Conservation (phyloP, 1,140 invertebrate species). For the Papilio machaon region DNA sequence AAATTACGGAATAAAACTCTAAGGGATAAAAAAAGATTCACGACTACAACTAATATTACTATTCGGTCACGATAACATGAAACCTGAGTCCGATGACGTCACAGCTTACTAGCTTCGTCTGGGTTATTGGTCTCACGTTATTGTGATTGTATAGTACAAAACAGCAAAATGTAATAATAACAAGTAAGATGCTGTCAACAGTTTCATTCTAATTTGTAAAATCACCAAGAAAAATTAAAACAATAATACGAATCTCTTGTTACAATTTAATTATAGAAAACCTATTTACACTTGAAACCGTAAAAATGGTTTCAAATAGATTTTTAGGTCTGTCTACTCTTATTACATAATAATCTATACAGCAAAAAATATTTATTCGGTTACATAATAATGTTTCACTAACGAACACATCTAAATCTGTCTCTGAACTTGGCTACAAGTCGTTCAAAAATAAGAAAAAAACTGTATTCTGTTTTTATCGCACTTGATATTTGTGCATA, state of each 20-base stretch:
- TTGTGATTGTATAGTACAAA: neutral
- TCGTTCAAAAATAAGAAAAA: neutral
- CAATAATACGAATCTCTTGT: neutral
- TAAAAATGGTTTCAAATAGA: neutral
- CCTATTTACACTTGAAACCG: neutral
- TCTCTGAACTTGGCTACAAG: neutral
- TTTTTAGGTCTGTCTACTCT: neutral
- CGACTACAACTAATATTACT: conserved; percentile 10
- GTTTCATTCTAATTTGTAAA: neutral
- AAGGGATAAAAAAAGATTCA: neutral
- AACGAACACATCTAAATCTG: neutral
- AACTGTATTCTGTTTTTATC: neutral
- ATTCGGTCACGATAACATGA: neutral
- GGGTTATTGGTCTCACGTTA: neutral
- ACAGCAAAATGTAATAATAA: neutral
- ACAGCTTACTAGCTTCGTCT: neutral
- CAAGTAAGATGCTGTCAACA: neutral
- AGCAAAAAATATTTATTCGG: neutral
- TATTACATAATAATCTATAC: neutral
- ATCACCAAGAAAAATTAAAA: neutral
- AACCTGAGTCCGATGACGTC: neutral
- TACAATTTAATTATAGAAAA: neutral
- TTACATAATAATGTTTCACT: neutral
- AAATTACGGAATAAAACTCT: conserved; percentile 24
- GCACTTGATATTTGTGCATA: neutral